Base-by-base conservation (phyloP, 1,140 invertebrate genomes). In the Sminthurinus signatus region DNA sequence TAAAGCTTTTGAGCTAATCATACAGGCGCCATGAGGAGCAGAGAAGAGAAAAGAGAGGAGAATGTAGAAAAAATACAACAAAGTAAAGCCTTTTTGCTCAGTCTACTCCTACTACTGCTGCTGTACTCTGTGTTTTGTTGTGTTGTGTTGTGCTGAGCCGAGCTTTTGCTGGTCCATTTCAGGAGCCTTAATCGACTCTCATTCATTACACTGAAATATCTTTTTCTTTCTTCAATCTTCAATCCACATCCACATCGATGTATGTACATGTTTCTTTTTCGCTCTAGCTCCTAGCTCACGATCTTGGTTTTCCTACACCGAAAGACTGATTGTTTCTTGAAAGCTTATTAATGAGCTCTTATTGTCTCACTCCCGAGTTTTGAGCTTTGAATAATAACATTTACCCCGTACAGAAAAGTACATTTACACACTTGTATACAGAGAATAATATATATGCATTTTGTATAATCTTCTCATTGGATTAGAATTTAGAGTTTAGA, bases 341-440 rank as follows among this genome's bases (percentile, higher is more conserved):
- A 58, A 58, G 55, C 31, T 58, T 58, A 42, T 60, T 60, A 60
- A 60, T 60, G 57, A 60, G 57, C 57, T 44, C 57, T 60, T 29
- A 60, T 60, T 60, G 57, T 60, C 57, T 46, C 15, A 60, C 39
- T 60, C 10, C 12, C 14, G 43, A 19, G 5, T n/a, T n/a, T n/a
- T n/a, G n/a, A n/a, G n/a, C n/a, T n/a, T n/a, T n/a, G n/a, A n/a
- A n/a, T n/a, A n/a, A n/a, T n/a, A n/a, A n/a, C n/a, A n/a, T n/a
- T n/a, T n/a, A n/a, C n/a, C n/a, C n/a, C n/a, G n/a, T n/a, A n/a
- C n/a, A n/a, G n/a, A n/a, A n/a, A n/a, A n/a, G n/a, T n/a, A n/a
- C n/a, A n/a, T n/a, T n/a, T n/a, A n/a, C n/a, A n/a, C n/a, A n/a
- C n/a, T n/a, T n/a, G n/a, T n/a, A n/a, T n/a, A n/a, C n/a, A n/a